phyloP scores from a whole-genome alignment of 2,797 vertebrate species.

The Xenentodon cancila region DNA sequence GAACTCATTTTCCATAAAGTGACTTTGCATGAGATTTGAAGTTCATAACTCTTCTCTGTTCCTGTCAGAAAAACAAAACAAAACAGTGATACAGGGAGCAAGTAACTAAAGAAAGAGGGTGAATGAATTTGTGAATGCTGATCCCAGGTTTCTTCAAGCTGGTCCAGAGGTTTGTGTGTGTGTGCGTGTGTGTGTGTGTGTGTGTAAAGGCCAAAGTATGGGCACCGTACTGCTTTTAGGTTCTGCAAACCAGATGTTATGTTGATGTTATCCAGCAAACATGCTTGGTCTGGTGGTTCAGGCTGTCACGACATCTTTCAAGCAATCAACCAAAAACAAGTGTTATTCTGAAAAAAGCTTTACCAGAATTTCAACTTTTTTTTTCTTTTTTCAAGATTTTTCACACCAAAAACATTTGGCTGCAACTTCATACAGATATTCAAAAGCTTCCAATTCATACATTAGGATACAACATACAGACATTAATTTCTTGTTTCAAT shows the following conservation, averaged over 20 bases:
- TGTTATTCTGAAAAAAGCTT: conserved; percentile 52
- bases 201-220: too few species aligned
- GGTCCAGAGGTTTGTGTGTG: too few species aligned
- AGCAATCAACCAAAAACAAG: conserved; percentile 45
- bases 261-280: conserved; percentile 40
- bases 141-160: too few species aligned
- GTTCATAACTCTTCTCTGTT: too few species aligned
- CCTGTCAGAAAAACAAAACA: too few species aligned
- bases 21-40: not conserved
- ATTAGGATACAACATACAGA: conserved; percentile 74
- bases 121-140: too few species aligned
- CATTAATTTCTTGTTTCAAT: conserved; percentile 72
- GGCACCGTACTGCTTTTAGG: too few species aligned
- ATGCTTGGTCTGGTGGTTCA: conserved; percentile 16
- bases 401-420: conserved; percentile 72
- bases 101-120: too few species aligned
- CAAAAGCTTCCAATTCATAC: conserved; percentile 65
- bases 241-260: too few species aligned
- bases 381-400: conserved; percentile 39
- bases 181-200: too few species aligned
- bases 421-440: conserved; percentile 77
- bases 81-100: too few species aligned
- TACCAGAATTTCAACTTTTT: conserved; percentile 63
- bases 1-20: not conserved
- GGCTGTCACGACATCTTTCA: conserved; percentile 11